Conservation (phyloP, 2,113 vertebrate genomes). For the Mastomys coucha region DNA sequence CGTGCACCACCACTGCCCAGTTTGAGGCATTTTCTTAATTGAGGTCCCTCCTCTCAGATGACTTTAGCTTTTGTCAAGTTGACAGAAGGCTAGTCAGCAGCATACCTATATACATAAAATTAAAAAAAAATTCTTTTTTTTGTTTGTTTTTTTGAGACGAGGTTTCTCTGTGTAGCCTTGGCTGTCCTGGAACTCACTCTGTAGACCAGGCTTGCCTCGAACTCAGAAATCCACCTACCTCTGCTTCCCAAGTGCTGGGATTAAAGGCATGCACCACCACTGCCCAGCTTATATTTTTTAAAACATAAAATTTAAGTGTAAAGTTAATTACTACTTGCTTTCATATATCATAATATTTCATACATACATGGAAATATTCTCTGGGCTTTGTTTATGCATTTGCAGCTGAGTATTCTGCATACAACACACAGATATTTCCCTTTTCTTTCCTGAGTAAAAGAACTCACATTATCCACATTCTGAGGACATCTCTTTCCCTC, state of each 20-base stretch:
- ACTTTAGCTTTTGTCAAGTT: not conserved
- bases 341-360: not conserved
- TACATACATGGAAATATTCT: not conserved
- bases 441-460: not conserved
- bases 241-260: too few relatives aligned
- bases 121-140: not conserved
- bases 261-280: too few relatives aligned
- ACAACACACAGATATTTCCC: not conserved
- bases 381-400: not conserved
- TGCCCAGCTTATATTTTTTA: not conserved
- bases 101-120: not conserved
- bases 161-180: too few relatives aligned
- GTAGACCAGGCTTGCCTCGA: too few relatives aligned
- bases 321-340: slow-evolving; percentile 26
- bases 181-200: too few relatives aligned
- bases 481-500: not conserved
- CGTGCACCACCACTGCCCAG: too few relatives aligned
- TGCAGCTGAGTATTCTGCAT: not conserved
- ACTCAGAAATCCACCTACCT: too few relatives aligned
- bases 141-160: too few relatives aligned
- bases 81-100: not conserved
- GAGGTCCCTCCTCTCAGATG: not conserved
- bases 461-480: not conserved
- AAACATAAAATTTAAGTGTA: not conserved
- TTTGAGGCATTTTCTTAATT: not conserved